Conservation (phyloP, 2,888 invertebrate species). For the Pammene aurita region DNA sequence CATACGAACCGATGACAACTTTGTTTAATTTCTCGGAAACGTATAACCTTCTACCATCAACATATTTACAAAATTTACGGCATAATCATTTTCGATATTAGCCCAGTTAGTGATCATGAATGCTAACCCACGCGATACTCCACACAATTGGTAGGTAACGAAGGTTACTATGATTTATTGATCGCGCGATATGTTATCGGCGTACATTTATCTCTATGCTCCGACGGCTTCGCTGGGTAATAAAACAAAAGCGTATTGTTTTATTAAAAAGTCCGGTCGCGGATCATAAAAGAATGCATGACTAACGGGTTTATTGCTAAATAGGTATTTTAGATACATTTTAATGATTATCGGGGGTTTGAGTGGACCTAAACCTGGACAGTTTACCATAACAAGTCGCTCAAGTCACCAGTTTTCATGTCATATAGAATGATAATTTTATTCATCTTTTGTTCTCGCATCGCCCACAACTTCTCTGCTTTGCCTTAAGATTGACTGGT, state of each 20-base stretch:
- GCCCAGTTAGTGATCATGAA: slow-evolving; percentile 39
- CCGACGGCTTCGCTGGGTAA: slow-evolving; percentile 49
- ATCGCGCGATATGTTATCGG: slow-evolving; percentile 76
- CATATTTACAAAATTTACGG: background rate
- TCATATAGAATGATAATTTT: too few species aligned
- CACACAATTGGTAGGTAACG: slow-evolving; percentile 47
- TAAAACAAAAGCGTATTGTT: slow-evolving; percentile 44
- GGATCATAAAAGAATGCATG: slow-evolving; percentile 32
- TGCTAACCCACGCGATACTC: slow-evolving; percentile 42
- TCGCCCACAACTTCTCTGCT: too few species aligned
- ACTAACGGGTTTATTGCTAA: slow-evolving; percentile 22
- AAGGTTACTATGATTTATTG: slow-evolving; percentile 71
- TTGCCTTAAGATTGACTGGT: too few species aligned
- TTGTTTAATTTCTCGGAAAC: too few species aligned
- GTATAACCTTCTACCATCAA: background rate
- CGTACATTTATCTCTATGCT: slow-evolving; percentile 65
- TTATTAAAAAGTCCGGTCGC: slow-evolving; percentile 35
- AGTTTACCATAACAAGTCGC: background rate
- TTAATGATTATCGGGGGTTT: slow-evolving; percentile 2
- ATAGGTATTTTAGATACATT: slow-evolving; percentile 13
- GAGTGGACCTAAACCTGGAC: background rate
- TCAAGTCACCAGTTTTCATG: too few species aligned
- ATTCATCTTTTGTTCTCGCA: too few species aligned
- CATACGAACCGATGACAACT: background rate
- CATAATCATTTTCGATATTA: slow-evolving; percentile 9